Evolutionary conservation across 1,140 invertebrate species (phyloP).

Genomic region (Euwallacea fornicatus): DNA sequence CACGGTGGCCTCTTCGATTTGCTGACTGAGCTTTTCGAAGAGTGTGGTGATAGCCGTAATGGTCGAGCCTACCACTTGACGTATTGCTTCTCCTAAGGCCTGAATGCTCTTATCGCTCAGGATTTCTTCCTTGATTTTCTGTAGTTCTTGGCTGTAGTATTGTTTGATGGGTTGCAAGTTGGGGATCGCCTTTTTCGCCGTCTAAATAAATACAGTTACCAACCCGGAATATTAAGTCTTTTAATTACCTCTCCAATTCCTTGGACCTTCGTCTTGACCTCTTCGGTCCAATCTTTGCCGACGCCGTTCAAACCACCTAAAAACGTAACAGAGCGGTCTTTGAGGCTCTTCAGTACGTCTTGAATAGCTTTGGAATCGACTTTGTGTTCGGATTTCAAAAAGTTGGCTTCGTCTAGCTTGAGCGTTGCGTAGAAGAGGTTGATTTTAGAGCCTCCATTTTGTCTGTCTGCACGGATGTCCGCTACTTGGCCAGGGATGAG

Average conservation of each 20-base stretch:
- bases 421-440: conserved; percentile 62
- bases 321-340: conserved; percentile 22
- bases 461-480: conserved; percentile 61
- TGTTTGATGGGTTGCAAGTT: conserved; percentile 62
- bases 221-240: not conserved
- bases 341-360: conserved; percentile 49
- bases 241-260: conserved; percentile 44
- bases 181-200: conserved; percentile 60
- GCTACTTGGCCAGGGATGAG: conserved; percentile 66
- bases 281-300: conserved; percentile 43
- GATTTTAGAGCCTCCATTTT: conserved; percentile 60
- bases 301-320: conserved; percentile 38
- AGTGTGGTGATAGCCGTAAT: conserved; percentile 56
- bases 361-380: conserved; percentile 66
- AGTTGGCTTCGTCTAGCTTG: conserved; percentile 66
- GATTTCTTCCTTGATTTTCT: conserved; percentile 66
- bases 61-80: conserved; percentile 58
- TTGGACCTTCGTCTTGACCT: conserved; percentile 50
- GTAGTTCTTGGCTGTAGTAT: conserved; percentile 62
- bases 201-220: not conserved
- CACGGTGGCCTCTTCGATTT: conserved; percentile 55
- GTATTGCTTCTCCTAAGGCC: conserved; percentile 65
- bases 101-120: conserved; percentile 66
- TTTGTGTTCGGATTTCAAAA: conserved; percentile 67
- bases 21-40: conserved; percentile 54